Percentiles rank a stretch among this genome's conserved stretches.
phyloP scores from a whole-genome alignment of 2,797 vertebrate species.

The Phoebastria nigripes region DNA sequence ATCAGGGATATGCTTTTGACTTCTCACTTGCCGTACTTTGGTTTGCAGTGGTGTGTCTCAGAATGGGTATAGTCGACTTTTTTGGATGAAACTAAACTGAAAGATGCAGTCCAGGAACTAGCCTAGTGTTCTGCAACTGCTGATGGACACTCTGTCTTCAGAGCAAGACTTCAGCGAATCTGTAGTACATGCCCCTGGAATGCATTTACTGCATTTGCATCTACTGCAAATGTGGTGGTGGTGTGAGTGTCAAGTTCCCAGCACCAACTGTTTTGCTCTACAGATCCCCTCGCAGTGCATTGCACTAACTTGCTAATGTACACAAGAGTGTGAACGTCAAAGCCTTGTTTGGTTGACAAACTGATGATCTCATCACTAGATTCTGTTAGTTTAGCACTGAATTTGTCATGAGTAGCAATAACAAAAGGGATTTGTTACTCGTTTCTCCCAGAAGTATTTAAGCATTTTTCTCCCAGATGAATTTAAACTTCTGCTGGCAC shows the following conservation, averaged over 20 bases:
- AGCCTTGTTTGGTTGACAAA: background rate
- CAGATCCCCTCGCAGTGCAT: fast-evolving
- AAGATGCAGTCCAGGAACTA: background rate
- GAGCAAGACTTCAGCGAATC: background rate
- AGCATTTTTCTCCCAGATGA: background rate
- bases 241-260: background rate
- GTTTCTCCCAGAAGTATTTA: background rate
- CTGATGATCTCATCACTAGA: background rate
- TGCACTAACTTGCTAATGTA: background rate
- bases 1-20: background rate
- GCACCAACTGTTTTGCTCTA: background rate
- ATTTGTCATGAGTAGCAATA: background rate
- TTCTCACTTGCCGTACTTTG: background rate
- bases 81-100: background rate
- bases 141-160: background rate
- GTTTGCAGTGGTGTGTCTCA: background rate
- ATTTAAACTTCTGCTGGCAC: slow-evolving; percentile 16
- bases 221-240: background rate
- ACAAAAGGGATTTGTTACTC: background rate
- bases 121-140: background rate
- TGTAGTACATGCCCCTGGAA: background rate
- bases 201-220: background rate
- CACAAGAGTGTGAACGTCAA: background rate
- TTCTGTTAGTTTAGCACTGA: background rate
- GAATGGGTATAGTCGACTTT: no score